Evolutionary conservation across 2,113 vertebrate genomes (phyloP).

Genomic region (Myiozetetes cayanensis): DNA sequence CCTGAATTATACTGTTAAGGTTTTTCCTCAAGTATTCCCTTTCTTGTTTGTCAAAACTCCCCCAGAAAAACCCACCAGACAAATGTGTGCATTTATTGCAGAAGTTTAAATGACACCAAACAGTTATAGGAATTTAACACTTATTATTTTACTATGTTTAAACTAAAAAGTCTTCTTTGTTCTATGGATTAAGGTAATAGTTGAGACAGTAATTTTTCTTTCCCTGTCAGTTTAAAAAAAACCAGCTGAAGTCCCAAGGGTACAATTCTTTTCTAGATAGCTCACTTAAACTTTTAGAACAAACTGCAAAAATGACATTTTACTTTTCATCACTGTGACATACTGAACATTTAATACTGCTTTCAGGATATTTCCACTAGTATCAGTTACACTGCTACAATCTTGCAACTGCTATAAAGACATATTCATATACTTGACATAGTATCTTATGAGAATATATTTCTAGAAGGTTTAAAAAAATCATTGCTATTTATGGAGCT

Average conservation of each 20-base stretch:
- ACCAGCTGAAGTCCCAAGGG: not conserved
- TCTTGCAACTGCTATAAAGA: not conserved
- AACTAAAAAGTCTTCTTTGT: not conserved
- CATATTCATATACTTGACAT: not conserved
- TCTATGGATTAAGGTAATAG: not conserved
- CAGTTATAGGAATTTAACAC: not conserved
- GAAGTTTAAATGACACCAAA: not conserved
- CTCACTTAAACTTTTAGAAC: not conserved
- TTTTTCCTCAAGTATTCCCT: not conserved
- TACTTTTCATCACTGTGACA: not conserved
- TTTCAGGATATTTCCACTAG: not conserved
- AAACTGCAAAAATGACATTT: not conserved
- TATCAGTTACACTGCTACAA: not conserved
- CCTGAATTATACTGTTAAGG: not conserved
- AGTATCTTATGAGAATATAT: not conserved
- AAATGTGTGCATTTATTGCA: not conserved
- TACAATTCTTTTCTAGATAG: not conserved
- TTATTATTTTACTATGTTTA: not conserved
- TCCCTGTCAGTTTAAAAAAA: not conserved
- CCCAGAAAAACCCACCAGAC: not conserved
- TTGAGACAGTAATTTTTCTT: not conserved
- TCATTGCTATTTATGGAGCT: not conserved
- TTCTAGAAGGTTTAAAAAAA: not conserved
- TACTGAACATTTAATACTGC: not conserved
- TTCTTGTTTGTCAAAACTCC: not conserved